Conservation (phyloP, 2,113 vertebrate genomes). For the Gymnogyps californianus region DNA sequence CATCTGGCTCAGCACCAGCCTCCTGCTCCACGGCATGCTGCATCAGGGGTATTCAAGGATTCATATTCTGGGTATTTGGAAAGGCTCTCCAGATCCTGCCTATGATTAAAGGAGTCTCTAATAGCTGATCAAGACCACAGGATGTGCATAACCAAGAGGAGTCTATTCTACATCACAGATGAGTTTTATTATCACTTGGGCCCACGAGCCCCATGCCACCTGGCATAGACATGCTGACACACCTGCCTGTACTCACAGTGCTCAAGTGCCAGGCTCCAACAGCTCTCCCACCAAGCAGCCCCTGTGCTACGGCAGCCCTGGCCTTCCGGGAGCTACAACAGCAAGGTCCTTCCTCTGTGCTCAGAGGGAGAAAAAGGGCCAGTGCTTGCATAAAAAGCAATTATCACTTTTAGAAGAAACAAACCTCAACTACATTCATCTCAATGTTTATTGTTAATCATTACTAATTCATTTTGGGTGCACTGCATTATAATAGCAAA, state of each 20-base stretch:
- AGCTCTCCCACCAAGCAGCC: background rate
- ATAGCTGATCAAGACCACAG: background rate
- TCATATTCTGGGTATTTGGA: background rate
- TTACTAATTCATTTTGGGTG: background rate
- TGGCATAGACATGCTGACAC: background rate
- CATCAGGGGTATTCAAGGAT: background rate
- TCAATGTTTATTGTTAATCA: background rate
- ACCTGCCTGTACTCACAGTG: background rate
- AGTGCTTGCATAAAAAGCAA: background rate
- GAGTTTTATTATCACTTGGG: background rate
- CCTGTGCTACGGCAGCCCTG: background rate
- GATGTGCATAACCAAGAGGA: background rate
- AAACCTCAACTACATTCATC: background rate
- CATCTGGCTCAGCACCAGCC: background rate
- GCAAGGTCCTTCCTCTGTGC: background rate
- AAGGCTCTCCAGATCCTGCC: background rate
- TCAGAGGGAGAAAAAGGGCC: background rate
- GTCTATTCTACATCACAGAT: background rate
- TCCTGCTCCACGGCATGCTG: background rate
- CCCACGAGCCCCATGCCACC: background rate
- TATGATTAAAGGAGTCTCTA: background rate
- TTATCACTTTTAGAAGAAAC: background rate
- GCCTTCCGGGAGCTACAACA: accelerated
- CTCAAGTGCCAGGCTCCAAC: accelerated
- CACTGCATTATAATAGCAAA: background rate